Evolutionary conservation across 2,888 invertebrate species (phyloP).

Genomic region (Hirtodrosophila duncani): DNA sequence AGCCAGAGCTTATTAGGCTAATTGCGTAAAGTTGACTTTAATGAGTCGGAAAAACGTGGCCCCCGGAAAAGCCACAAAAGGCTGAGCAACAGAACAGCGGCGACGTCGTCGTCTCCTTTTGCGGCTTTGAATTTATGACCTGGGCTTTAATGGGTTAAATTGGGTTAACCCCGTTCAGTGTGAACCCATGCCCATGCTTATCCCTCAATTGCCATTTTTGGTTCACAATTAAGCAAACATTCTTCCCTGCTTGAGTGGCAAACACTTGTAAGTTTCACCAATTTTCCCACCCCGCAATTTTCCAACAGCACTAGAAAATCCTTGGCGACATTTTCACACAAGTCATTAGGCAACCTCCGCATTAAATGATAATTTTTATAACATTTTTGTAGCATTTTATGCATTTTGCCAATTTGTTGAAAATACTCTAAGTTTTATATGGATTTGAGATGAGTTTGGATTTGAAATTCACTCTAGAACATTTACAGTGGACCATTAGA

Average conservation of each 20-base stretch:
- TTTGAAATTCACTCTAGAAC: no score
- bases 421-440: slow-evolving; percentile 43
- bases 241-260: slow-evolving; percentile 27
- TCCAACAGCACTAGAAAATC: neutral
- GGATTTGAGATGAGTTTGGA: no score
- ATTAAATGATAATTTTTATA: slow-evolving; percentile 56
- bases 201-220: slow-evolving; percentile 52
- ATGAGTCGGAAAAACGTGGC: slow-evolving; percentile 60
- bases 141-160: slow-evolving; percentile 72
- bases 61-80: slow-evolving; percentile 53
- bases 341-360: slow-evolving; percentile 60
- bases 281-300: neutral
- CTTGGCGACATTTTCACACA: slow-evolving; percentile 51
- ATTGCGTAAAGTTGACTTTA: slow-evolving; percentile 70
- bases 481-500: no score
- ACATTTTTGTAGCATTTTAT: slow-evolving; percentile 53
- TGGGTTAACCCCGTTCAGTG: no score
- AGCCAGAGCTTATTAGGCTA: slow-evolving; percentile 72
- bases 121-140: slow-evolving; percentile 66
- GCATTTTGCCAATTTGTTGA: slow-evolving; percentile 41
- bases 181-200: no score
- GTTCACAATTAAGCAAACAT: slow-evolving; percentile 63
- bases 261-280: slow-evolving; percentile 17
- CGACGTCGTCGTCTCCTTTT: slow-evolving; percentile 30
- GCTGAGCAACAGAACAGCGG: no score